Conservation (phyloP, 2,113 vertebrate genomes). For the Orientallactaga bullata region DNA sequence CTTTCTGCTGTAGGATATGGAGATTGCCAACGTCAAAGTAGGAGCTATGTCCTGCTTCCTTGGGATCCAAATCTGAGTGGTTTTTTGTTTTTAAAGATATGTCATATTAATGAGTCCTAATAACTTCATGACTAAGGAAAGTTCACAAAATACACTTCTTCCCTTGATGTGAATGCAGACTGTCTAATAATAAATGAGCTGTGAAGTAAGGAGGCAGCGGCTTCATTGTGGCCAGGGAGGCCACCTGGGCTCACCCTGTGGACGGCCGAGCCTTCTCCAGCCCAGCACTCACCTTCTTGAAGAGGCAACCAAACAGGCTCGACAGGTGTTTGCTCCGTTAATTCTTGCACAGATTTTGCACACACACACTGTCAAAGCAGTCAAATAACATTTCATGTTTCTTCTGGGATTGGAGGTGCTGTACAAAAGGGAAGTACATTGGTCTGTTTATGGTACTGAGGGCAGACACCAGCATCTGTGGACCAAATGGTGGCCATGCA, state of each 20-base stretch:
- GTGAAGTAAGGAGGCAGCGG: background rate
- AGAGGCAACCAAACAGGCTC: constrained; percentile 32
- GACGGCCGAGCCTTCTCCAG: background rate
- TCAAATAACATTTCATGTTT: constrained; percentile 39
- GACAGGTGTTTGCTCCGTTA: constrained; percentile 47
- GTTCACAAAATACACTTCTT: constrained; percentile 23
- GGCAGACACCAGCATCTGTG: constrained; percentile 62
- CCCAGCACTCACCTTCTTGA: background rate
- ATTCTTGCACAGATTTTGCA: background rate
- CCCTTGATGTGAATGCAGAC: background rate
- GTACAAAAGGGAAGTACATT: constrained; percentile 61
- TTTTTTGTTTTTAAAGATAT: background rate
- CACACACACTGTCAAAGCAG: background rate
- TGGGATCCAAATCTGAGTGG: background rate
- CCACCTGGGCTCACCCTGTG: background rate
- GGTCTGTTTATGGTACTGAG: constrained; percentile 74
- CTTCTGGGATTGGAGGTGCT: constrained; percentile 65
- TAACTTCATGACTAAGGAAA: constrained; percentile 52
- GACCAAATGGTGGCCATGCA: constrained; percentile 76
- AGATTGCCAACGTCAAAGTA: background rate
- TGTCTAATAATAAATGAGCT: background rate
- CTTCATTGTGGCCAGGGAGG: background rate
- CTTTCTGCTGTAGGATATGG: background rate
- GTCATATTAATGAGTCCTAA: background rate
- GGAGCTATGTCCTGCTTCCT: background rate